Conservation (phyloP, 2,797 vertebrate species). For the Peromyscus aztecus region DNA sequence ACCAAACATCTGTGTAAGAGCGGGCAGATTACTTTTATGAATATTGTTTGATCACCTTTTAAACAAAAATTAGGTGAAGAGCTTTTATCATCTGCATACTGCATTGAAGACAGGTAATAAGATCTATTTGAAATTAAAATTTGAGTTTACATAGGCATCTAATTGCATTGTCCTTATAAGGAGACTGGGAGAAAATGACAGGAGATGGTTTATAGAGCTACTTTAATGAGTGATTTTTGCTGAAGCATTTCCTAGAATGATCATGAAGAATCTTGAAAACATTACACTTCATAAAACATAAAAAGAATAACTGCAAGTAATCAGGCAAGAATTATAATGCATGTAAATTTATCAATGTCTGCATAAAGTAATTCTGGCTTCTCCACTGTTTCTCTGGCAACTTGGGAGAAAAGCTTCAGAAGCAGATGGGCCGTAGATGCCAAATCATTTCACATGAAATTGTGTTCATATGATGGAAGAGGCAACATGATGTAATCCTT, state of each 20-base stretch:
- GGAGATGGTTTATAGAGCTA: background rate
- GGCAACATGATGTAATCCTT: slow-evolving; percentile 79
- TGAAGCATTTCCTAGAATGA: slow-evolving; percentile 49
- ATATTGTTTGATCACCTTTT: background rate
- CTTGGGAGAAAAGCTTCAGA: slow-evolving; percentile 67
- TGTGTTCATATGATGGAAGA: slow-evolving; percentile 60
- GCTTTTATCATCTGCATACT: background rate
- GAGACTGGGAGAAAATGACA: slow-evolving; percentile 37
- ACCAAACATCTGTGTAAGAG: background rate
- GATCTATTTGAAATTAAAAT: background rate
- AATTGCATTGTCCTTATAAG: background rate
- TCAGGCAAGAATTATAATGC: slow-evolving; percentile 34
- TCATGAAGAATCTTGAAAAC: slow-evolving; percentile 19
- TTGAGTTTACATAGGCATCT: background rate
- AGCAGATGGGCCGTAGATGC: slow-evolving; percentile 61
- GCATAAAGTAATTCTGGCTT: slow-evolving; percentile 14
- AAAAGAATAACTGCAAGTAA: slow-evolving; percentile 44
- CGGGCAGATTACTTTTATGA: background rate
- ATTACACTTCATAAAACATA: slow-evolving; percentile 32
- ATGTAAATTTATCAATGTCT: slow-evolving; percentile 63
- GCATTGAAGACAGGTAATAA: background rate
- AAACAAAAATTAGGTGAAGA: background rate
- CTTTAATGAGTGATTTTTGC: slow-evolving; percentile 38
- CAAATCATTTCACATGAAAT: slow-evolving; percentile 76
- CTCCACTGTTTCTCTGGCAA: slow-evolving; percentile 56